phyloP scores from a whole-genome alignment of 2,888 invertebrate species.

The Arrhopalites spinosus region DNA sequence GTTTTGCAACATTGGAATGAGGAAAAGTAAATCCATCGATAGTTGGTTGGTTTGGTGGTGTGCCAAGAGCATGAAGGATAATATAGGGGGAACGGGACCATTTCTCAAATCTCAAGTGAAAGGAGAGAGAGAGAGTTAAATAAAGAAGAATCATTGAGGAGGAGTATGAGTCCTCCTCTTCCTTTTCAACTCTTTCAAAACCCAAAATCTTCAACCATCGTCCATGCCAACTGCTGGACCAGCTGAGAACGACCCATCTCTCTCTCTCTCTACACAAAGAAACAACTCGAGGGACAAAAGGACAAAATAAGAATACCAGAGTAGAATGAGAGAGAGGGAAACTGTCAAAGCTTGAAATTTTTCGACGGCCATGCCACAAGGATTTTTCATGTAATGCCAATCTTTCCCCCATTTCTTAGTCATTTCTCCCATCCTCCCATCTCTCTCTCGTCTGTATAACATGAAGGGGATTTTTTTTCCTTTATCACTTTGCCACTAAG shows the following conservation, averaged over 20 bases:
- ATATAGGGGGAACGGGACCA: conserved; percentile 17
- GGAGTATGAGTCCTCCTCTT: conserved; percentile 8
- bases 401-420: background rate
- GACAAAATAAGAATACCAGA: conserved; percentile 20
- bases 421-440: background rate
- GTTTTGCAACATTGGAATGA: background rate
- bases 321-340: background rate
- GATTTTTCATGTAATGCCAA: conserved; percentile 10
- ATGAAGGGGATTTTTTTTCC: too few relatives aligned
- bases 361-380: conserved; percentile 5
- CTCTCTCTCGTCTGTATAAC: background rate
- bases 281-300: conserved; percentile 20
- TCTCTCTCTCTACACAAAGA: background rate
- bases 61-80: conserved; percentile 31
- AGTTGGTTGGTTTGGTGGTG: conserved; percentile 21
- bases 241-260: background rate
- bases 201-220: background rate
- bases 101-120: conserved; percentile 35
- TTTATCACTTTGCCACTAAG: too few relatives aligned
- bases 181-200: background rate
- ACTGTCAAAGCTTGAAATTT: conserved; percentile 17
- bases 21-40: conserved; percentile 19
- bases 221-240: background rate
- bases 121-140: conserved; percentile 15
- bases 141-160: conserved; percentile 8